phyloP scores from a whole-genome alignment of 2,797 vertebrate species.

The Eidolon dupreanum region DNA sequence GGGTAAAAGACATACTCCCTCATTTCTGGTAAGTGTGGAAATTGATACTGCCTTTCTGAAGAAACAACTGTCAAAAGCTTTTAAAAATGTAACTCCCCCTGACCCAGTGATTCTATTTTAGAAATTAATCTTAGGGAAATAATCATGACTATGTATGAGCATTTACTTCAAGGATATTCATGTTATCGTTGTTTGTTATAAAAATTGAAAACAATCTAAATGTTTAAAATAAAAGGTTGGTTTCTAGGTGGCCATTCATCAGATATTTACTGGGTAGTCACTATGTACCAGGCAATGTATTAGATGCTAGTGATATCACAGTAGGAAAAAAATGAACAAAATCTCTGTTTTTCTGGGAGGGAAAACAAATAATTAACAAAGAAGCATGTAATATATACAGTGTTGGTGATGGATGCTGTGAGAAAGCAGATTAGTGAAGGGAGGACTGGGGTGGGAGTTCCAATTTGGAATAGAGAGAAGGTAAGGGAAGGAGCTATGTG shows the following conservation, averaged over 20 bases:
- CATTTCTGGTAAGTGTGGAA: background rate
- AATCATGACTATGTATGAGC: background rate
- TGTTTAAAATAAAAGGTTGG: background rate
- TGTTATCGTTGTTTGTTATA: background rate
- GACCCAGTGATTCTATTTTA: background rate
- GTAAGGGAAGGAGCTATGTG: background rate
- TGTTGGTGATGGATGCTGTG: background rate
- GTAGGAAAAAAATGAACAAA: background rate
- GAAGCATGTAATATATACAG: background rate
- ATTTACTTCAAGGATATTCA: background rate
- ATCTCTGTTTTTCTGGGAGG: background rate
- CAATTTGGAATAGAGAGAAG: background rate
- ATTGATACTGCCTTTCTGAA: background rate
- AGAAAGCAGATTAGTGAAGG: background rate
- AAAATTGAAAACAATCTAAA: background rate
- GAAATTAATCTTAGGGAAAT: slow-evolving; percentile 37
- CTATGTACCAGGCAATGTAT: background rate
- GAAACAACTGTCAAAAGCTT: background rate
- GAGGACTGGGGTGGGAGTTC: background rate
- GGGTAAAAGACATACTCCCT: background rate
- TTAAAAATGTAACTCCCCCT: background rate
- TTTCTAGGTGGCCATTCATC: background rate
- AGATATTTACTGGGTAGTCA: background rate
- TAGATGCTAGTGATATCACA: background rate
- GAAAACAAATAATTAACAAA: background rate